These are phyloP conservation scores for Ectemnius cavifrons DNA, from an alignment of 2,888 invertebrate species.

Conservation along the genomic window DNA sequence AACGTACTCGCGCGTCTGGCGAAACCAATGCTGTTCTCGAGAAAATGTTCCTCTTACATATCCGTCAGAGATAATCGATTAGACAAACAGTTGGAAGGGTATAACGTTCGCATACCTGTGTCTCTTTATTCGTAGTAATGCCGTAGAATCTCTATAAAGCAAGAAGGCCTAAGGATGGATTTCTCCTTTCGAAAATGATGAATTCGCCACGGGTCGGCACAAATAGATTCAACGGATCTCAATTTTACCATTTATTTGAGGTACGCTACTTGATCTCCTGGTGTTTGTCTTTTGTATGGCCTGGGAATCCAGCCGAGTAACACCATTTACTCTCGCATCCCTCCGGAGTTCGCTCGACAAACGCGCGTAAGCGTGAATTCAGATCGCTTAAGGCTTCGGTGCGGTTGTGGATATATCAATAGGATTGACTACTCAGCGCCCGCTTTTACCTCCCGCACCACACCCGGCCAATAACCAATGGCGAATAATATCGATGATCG, in stretches of 20 bases:
- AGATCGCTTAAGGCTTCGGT: background rate
- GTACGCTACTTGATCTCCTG: too few relatives aligned
- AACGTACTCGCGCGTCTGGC: conserved; percentile 35
- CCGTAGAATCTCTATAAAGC: background rate
- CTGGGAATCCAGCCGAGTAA: too few relatives aligned
- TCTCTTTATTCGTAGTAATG: background rate
- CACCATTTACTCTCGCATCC: conserved; percentile 8
- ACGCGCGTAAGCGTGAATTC: background rate
- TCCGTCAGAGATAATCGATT: conserved; percentile 55
- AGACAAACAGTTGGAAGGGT: background rate
- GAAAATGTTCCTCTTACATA: conserved; percentile 57
- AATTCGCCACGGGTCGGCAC: too few relatives aligned
- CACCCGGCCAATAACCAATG: conserved; percentile 11
- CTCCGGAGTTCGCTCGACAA: conserved; percentile 12
- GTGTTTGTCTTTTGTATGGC: too few relatives aligned
- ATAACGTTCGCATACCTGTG: background rate
- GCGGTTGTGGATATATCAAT: background rate
- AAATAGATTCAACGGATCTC: too few relatives aligned
- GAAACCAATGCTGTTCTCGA: conserved; percentile 40
- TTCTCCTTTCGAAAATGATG: too few relatives aligned
- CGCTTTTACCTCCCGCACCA: conserved; percentile 24
- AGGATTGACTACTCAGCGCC: conserved; percentile 12
- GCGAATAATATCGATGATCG: conserved; percentile 38
- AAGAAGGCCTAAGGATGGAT: too few relatives aligned
- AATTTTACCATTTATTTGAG: too few relatives aligned